A percentile compares a stretch with the other conserved stretches of the same genome.
Conservation (phyloP, 2,888 invertebrate genomes). For the Aethes cnicana region DNA sequence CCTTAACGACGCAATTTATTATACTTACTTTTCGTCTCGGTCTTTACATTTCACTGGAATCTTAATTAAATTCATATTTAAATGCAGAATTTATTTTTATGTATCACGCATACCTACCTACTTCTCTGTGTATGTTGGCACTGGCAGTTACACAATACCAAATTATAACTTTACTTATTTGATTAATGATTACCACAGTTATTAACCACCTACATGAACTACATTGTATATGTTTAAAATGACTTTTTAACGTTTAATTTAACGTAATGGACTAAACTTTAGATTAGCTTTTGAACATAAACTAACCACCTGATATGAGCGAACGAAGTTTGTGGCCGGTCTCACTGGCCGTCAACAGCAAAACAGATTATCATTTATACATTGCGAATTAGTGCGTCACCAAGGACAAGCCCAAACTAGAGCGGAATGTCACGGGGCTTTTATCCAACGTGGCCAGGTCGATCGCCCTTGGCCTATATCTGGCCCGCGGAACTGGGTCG, state of each 20-base stretch:
- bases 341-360: neutral
- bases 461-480: conserved; percentile 65
- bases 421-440: conserved; percentile 27
- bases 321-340: too few species aligned
- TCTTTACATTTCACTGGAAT: neutral
- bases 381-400: conserved; percentile 4
- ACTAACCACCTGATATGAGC: too few species aligned
- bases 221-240: too few species aligned
- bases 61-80: neutral
- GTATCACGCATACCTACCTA: too few species aligned
- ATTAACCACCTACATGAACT: too few species aligned
- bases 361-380: neutral
- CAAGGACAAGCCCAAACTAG: conserved; percentile 25
- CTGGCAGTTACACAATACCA: too few species aligned
- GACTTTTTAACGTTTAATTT: too few species aligned
- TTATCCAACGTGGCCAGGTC: conserved; percentile 46
- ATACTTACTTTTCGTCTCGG: neutral
- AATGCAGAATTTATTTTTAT: neutral
- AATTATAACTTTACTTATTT: too few species aligned
- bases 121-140: too few species aligned
- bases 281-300: too few species aligned
- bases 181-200: too few species aligned
- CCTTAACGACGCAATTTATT: conserved; percentile 13
- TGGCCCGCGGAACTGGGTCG: conserved; percentile 42
- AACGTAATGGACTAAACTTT: too few species aligned